Conservation (phyloP, 2,888 invertebrate species). For the Nysson spinosus region DNA sequence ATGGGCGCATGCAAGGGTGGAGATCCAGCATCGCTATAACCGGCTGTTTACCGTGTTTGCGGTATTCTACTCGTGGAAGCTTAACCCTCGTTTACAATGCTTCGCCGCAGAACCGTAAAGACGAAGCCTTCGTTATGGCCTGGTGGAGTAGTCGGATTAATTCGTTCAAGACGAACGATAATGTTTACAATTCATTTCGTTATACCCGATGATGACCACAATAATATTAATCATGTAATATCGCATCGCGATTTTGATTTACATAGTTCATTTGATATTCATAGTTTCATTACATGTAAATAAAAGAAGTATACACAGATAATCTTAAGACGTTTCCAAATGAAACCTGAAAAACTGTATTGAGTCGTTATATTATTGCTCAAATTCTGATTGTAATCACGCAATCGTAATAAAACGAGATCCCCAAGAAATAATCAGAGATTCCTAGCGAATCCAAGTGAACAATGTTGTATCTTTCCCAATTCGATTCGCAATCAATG, state of each 20-base stretch:
- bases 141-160: conserved; percentile 37
- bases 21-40: conserved; percentile 26
- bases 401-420: too few relatives aligned
- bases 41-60: conserved; percentile 53
- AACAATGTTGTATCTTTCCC: conserved; percentile 27
- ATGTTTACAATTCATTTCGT: too few relatives aligned
- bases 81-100: conserved; percentile 47
- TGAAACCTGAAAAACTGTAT: too few relatives aligned
- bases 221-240: too few relatives aligned
- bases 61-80: conserved; percentile 42
- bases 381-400: too few relatives aligned
- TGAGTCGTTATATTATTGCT: too few relatives aligned
- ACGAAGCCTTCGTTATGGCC: conserved; percentile 30
- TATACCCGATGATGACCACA: too few relatives aligned
- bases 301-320: too few relatives aligned
- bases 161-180: conserved; percentile 4
- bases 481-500: conserved; percentile 42
- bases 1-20: neutral
- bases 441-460: neutral
- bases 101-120: conserved; percentile 19
- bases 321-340: too few relatives aligned
- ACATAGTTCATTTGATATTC: too few relatives aligned
- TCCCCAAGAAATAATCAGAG: conserved; percentile 33
- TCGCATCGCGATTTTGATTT: too few relatives aligned
- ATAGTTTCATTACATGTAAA: too few relatives aligned